These are phyloP conservation scores for Hyles lineata DNA, from an alignment of 2,888 invertebrate genomes.

Conservation along the genomic window DNA sequence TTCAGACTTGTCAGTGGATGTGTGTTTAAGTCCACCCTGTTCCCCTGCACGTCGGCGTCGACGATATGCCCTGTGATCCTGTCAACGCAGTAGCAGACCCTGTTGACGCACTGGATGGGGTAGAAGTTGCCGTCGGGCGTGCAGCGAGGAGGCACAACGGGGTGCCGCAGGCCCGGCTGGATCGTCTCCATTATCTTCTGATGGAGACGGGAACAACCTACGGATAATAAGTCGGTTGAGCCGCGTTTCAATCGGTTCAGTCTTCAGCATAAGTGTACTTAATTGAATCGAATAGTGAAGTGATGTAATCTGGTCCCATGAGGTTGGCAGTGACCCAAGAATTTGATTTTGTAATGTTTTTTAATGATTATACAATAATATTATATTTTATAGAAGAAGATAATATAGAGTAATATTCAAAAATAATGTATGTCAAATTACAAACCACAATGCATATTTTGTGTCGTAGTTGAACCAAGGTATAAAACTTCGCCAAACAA, in stretches of 20 bases:
- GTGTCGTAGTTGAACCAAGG: slow-evolving; percentile 63
- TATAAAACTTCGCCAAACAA: slow-evolving; percentile 88
- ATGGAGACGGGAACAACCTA: slow-evolving; percentile 86
- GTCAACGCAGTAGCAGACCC: slow-evolving; percentile 86
- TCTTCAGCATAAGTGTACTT: too few relatives aligned
- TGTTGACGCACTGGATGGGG: slow-evolving; percentile 86
- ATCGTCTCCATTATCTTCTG: slow-evolving; percentile 74
- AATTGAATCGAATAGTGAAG: too few relatives aligned
- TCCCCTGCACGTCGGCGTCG: slow-evolving; percentile 50
- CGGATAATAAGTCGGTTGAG: slow-evolving; percentile 22
- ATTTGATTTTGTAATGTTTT: too few relatives aligned
- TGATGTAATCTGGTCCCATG: too few relatives aligned
- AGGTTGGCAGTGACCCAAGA: too few relatives aligned
- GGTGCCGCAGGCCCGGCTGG: slow-evolving; percentile 62
- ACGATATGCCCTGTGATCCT: slow-evolving; percentile 71
- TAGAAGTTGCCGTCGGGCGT: slow-evolving; percentile 88
- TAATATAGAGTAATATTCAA: too few relatives aligned
- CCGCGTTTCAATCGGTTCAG: too few relatives aligned
- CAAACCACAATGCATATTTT: slow-evolving; percentile 86
- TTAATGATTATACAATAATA: too few relatives aligned
- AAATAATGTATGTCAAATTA: slow-evolving; percentile 27
- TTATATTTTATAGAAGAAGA: too few relatives aligned
- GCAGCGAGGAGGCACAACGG: slow-evolving; percentile 84
- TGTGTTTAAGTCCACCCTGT: slow-evolving; percentile 60
- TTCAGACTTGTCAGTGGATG: slow-evolving; percentile 62